A percentile compares a stretch with the other conserved stretches of the same genome.
Evolutionary conservation across 2,113 vertebrate species (phyloP).

Genomic region (Vicugna pacos): DNA sequence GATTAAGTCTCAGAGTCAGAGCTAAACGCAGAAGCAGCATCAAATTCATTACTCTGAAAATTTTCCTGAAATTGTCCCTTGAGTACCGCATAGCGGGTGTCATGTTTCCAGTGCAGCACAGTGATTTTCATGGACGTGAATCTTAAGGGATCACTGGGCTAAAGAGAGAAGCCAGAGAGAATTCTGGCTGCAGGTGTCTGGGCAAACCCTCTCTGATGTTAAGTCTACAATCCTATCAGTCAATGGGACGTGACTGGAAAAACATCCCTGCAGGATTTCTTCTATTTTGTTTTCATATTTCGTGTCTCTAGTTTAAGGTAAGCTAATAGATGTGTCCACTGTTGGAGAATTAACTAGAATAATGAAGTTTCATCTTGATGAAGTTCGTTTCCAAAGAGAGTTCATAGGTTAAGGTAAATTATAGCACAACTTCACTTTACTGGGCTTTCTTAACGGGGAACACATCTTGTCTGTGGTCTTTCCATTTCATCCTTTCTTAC

Average conservation of each 20-base stretch:
- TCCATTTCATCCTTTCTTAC: background rate
- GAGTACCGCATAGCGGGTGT: background rate
- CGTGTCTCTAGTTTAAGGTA: background rate
- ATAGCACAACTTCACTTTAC: rapidly evolving
- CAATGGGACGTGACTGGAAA: background rate
- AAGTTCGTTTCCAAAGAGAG: background rate
- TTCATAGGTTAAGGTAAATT: background rate
- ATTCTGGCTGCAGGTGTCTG: background rate
- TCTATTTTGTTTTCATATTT: background rate
- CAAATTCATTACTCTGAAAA: background rate
- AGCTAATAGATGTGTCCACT: background rate
- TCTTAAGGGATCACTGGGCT: background rate
- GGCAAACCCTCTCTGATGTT: rapidly evolving
- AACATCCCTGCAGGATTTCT: rapidly evolving
- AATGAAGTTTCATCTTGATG: background rate
- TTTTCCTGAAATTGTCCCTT: background rate
- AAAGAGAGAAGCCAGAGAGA: background rate
- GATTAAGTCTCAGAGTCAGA: background rate
- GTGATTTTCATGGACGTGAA: background rate
- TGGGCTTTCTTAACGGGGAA: background rate
- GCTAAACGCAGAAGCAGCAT: background rate
- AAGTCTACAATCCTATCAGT: background rate
- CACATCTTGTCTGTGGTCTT: rapidly evolving
- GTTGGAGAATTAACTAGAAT: background rate
- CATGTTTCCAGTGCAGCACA: background rate